phyloP scores from a whole-genome alignment of 2,888 invertebrate genomes.

The Cyclophora punctaria region DNA sequence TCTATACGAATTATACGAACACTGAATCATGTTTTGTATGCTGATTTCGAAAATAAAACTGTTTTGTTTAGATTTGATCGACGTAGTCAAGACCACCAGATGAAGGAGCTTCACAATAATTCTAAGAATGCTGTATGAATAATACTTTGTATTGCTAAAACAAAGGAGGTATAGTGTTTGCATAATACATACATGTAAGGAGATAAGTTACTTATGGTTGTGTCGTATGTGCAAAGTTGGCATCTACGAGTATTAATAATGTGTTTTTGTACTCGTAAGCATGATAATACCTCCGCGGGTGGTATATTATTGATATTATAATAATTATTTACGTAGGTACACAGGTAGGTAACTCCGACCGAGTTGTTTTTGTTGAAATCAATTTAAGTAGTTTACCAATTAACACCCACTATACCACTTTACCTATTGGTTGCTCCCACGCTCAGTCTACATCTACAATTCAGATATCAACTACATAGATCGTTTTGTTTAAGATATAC shows the following conservation, averaged over 20 bases:
- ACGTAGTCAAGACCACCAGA: not conserved
- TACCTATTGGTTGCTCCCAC: slow-evolving; percentile 27
- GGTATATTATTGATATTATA: slow-evolving; percentile 4
- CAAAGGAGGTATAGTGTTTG: slow-evolving; percentile 20
- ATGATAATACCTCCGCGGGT: not conserved
- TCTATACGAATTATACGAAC: slow-evolving; percentile 2
- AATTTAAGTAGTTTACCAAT: slow-evolving; percentile 32
- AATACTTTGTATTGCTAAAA: slow-evolving; percentile 11
- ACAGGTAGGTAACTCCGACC: not conserved
- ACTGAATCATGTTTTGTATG: too few relatives aligned
- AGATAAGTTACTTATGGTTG: too few relatives aligned
- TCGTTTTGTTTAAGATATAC: slow-evolving; percentile 33
- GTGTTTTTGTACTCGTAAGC: too few relatives aligned
- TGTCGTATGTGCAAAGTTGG: too few relatives aligned
- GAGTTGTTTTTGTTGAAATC: slow-evolving; percentile 24
- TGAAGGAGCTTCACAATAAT: not conserved
- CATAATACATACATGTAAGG: too few relatives aligned
- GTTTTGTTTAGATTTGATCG: too few relatives aligned
- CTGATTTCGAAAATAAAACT: too few relatives aligned
- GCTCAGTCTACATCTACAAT: slow-evolving; percentile 27
- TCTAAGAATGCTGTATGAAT: slow-evolving; percentile 10
- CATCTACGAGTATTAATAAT: too few relatives aligned
- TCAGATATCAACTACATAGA: slow-evolving; percentile 29
- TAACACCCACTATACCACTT: slow-evolving; percentile 35
- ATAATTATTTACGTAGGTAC: slow-evolving; percentile 5